Conservation (phyloP, 2,888 invertebrate genomes). For the Callosobruchus maculatus region DNA sequence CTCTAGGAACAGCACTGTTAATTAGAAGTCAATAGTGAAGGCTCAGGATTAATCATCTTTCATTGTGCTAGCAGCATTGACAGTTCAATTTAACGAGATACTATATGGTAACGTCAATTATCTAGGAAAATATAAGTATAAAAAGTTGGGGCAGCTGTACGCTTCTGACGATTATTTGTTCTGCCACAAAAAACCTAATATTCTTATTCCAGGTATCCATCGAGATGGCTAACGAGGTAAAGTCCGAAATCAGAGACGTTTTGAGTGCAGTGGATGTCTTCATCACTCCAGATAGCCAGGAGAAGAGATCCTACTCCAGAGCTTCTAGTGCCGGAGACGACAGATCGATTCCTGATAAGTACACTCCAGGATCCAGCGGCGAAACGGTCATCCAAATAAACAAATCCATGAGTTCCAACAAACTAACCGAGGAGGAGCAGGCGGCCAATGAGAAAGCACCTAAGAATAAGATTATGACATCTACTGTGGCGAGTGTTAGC, state of each 20-base stretch:
- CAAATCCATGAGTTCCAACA: slow-evolving; percentile 56
- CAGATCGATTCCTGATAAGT: slow-evolving; percentile 26
- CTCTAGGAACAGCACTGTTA: no score
- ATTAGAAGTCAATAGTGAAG: no score
- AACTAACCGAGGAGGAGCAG: slow-evolving; percentile 58
- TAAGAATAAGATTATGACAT: slow-evolving; percentile 57
- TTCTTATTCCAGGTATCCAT: slow-evolving; percentile 54
- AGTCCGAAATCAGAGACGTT: slow-evolving; percentile 71
- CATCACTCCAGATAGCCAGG: slow-evolving; percentile 43
- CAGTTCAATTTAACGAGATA: no score
- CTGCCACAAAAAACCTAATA: no score
- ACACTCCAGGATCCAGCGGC: slow-evolving; percentile 42
- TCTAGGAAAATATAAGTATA: no score
- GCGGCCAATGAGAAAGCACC: slow-evolving; percentile 36
- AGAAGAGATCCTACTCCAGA: slow-evolving; percentile 39
- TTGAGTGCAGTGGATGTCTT: slow-evolving; percentile 67
- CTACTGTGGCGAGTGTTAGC: slow-evolving; percentile 66
- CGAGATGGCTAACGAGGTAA: slow-evolving; percentile 76
- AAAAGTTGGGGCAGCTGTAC: no score
- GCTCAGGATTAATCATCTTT: no score
- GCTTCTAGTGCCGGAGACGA: slow-evolving; percentile 36
- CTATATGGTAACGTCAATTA: no score
- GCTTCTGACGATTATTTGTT: no score
- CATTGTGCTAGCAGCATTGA: no score
- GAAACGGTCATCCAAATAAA: slow-evolving; percentile 46